Evolutionary conservation across 2,113 vertebrate species (phyloP).

Genomic region (Deroptyus accipitrinus): DNA sequence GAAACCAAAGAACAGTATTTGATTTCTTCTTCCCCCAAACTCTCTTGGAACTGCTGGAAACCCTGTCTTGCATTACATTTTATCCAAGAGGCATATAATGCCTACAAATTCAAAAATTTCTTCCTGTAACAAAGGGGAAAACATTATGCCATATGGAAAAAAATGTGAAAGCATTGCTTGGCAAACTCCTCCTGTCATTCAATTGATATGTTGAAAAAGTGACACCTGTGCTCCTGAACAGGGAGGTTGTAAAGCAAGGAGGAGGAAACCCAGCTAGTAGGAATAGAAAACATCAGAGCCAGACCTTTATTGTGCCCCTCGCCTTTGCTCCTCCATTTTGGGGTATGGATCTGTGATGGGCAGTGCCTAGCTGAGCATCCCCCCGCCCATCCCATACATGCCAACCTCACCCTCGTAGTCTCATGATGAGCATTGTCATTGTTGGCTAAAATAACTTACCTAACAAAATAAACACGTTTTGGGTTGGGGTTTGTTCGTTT

Average conservation of each 20-base stretch:
- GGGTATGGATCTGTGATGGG: not conserved
- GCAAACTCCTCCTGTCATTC: not conserved
- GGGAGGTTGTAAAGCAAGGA: not conserved
- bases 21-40: not conserved
- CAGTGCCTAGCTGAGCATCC: not conserved
- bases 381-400: fast-evolving
- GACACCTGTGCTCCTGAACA: not conserved
- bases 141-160: not conserved
- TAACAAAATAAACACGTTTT: not conserved
- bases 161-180: not conserved
- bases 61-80: not conserved
- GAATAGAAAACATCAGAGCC: not conserved
- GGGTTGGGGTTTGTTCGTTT: not conserved
- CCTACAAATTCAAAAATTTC: not conserved
- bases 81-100: not conserved
- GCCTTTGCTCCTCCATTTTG: not conserved
- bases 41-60: not conserved
- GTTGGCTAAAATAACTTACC: not conserved
- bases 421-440: not conserved
- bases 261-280: not conserved
- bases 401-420: not conserved
- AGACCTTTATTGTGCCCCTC: not conserved
- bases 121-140: not conserved
- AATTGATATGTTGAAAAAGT: fast-evolving
- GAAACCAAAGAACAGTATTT: not conserved